Evolutionary conservation across 2,888 invertebrate species (phyloP).

Genomic region (Chymomyza procnemis): DNA sequence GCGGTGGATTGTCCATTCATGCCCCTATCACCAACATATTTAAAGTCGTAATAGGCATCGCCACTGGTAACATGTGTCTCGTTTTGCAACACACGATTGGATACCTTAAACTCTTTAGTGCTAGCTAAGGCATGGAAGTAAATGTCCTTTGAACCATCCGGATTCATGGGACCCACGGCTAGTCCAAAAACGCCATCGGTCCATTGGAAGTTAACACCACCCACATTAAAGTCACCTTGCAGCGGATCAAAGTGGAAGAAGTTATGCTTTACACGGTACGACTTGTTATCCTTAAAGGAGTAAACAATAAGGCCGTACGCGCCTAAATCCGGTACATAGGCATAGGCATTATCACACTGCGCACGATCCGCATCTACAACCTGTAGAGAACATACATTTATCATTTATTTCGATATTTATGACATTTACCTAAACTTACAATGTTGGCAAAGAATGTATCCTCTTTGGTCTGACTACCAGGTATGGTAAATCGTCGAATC

Average conservation of each 20-base stretch:
- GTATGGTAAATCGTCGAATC: conserved; percentile 84
- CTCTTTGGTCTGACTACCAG: conserved; percentile 84
- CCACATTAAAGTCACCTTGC: conserved; percentile 86
- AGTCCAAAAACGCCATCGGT: conserved; percentile 89
- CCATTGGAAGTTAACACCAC: conserved; percentile 91
- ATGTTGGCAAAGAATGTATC: conserved; percentile 90
- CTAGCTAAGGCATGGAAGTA: conserved; percentile 91
- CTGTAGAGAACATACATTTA: conserved; percentile 77
- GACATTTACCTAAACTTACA: conserved; percentile 80
- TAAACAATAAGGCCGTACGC: conserved; percentile 88
- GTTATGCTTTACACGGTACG: conserved; percentile 89
- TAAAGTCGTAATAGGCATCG: conserved; percentile 85
- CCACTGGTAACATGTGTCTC: conserved; percentile 84
- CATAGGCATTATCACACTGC: conserved; percentile 87
- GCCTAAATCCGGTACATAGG: conserved; percentile 88
- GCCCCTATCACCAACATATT: conserved; percentile 86
- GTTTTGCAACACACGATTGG: conserved; percentile 86
- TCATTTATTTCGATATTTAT: not conserved
- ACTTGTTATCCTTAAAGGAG: conserved; percentile 85
- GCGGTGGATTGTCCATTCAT: conserved; percentile 86
- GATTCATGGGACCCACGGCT: conserved; percentile 82
- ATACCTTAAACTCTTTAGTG: conserved; percentile 88
- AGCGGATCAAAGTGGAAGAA: conserved; percentile 91
- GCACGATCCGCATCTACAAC: conserved; percentile 84
- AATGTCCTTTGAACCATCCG: conserved; percentile 83